Base-by-base conservation (phyloP, 2,113 vertebrate genomes). In the Caranx melampygus region DNA sequence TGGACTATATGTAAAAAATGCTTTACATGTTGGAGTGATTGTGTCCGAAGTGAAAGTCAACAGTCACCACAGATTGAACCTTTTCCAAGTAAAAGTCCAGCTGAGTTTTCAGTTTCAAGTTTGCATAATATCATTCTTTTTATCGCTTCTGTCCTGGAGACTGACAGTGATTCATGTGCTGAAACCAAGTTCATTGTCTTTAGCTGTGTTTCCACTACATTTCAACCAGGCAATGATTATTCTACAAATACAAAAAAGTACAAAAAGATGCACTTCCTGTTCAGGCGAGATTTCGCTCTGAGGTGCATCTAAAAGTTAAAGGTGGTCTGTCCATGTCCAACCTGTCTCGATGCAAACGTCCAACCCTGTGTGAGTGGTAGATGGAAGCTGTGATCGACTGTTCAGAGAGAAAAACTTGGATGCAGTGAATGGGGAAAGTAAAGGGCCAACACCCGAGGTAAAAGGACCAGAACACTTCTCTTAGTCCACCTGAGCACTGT, bases 161-260 rank as follows among this genome's bases (percentile, higher is more conserved):
- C 78, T 52, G 72, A 83, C 73, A 64, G 71, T 72, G 75, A 67
- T 71, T 66, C 40, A 82, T 81, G 83, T 83, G 87, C 72, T 80
- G 71, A 78, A 78, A 79, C 88, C 59, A 75, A 71, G 57, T 74
- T 80, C 37, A 83, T 75, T 77, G 75, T 84, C 42, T 89, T 72
- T 81, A 85, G 62, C 58, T 75, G 77, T 58, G 64, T 61, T 65
- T 86, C 72, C 55, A 82, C 76, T 87, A 86, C 67, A 64, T 81
- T 89, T 86, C 81, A 82, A 92, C 79, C 84, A 90, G 87, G 91
- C 86, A 90, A 91, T 87, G 84, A 65, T 85, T 89, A 84, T 83
- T 92, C 81, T 90, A 93, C 90, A 91, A 92, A 88, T 95, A 95
- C 81, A 91, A 95, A 95, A 92, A 92, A 88, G 91, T 88, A 91